Evolutionary conservation across 92 coral and sea anemone genomes (phyloP).

Genomic region (Paragorgia papillata): DNA sequence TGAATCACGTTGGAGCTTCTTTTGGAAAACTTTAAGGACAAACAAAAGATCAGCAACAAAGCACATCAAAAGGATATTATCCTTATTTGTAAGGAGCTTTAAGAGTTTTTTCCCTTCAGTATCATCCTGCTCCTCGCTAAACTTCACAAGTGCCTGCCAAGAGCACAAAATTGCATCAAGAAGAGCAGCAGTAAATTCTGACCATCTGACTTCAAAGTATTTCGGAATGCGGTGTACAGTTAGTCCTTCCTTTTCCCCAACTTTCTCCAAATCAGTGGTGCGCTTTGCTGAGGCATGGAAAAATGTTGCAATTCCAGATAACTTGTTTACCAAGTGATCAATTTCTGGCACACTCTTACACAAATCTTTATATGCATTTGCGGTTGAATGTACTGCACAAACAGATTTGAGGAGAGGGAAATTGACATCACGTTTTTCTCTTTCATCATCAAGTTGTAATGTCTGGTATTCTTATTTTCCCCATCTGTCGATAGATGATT

Average conservation of each 20-base stretch:
- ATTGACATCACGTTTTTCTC: not conserved
- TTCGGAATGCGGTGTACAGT: not conserved
- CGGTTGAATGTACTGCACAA: slow-evolving; percentile 31
- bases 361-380: slow-evolving; percentile 14
- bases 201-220: slow-evolving; percentile 10
- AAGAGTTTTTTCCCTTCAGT: not conserved
- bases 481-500: slow-evolving; percentile 27
- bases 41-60: not conserved
- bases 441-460: slow-evolving; percentile 21
- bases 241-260: slow-evolving; percentile 14
- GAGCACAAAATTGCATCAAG: slow-evolving; percentile 1
- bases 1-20: not conserved
- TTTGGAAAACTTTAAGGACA: slow-evolving; percentile 5
- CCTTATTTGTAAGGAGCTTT: slow-evolving; percentile 6
- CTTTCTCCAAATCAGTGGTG: slow-evolving; percentile 21
- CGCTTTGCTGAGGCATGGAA: slow-evolving; percentile 26
- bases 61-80: slow-evolving; percentile 1
- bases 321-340: slow-evolving; percentile 10
- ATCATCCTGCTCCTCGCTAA: slow-evolving; percentile 3
- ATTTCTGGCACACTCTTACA: slow-evolving; percentile 19
- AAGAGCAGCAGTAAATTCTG: slow-evolving; percentile 17
- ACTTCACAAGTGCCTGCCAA: slow-evolving; percentile 5
- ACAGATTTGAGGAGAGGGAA: slow-evolving; percentile 25
- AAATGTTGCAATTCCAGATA: slow-evolving; percentile 24
- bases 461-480: slow-evolving; percentile 28